Conservation (phyloP, 2,797 vertebrate genomes). For the Zalophus californianus region DNA sequence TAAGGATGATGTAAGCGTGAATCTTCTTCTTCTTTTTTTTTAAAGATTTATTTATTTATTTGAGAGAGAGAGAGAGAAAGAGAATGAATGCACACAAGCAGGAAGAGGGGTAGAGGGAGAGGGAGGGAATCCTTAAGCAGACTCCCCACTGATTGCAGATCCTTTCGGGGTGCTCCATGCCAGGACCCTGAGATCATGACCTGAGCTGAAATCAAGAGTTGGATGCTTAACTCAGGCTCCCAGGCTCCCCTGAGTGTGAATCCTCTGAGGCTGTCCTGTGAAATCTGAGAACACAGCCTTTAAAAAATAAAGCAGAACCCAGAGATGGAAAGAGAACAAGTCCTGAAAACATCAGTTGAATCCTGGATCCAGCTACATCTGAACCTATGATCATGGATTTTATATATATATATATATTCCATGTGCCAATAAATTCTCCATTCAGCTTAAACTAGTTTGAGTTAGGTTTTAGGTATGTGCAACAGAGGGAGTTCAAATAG, state of each 20-base stretch:
- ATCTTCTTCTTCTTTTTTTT: background rate
- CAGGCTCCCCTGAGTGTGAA: rapidly evolving
- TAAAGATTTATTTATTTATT: background rate
- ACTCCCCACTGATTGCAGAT: background rate
- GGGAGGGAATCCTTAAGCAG: background rate
- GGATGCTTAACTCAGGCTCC: background rate
- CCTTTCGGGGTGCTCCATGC: background rate
- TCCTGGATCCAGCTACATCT: background rate
- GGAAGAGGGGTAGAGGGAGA: background rate
- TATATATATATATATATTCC: background rate
- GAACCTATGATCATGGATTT: background rate
- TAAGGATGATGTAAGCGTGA: background rate
- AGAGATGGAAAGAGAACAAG: background rate
- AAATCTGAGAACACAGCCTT: background rate
- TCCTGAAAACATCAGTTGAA: background rate
- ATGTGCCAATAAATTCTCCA: background rate
- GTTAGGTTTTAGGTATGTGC: background rate
- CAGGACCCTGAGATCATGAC: background rate
- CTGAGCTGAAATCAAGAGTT: background rate
- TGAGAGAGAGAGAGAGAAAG: background rate
- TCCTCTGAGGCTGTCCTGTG: background rate
- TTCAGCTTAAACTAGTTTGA: background rate
- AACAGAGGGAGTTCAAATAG: background rate
- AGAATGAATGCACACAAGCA: background rate
- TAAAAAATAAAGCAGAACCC: background rate